Conservation (phyloP, 92 coral and sea anemone species). For the Actinostola sp. region DNA sequence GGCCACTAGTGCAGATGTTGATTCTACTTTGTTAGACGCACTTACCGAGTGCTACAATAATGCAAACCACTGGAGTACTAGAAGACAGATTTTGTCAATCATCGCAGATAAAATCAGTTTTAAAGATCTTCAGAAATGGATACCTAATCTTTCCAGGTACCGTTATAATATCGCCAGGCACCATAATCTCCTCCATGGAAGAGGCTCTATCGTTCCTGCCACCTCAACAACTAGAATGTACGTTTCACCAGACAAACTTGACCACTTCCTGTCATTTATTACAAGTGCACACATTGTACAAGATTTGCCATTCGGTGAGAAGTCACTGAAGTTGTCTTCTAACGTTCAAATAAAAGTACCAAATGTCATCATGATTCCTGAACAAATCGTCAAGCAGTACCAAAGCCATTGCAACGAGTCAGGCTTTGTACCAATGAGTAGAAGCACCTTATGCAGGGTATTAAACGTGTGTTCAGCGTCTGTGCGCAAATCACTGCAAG, state of each 20-base stretch:
- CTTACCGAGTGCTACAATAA: conserved; percentile 52
- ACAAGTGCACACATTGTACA: conserved; percentile 48
- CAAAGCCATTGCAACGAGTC: conserved; percentile 38
- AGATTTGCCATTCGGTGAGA: conserved; percentile 53
- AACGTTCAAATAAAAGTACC: conserved; percentile 47
- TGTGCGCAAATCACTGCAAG: conserved; percentile 52
- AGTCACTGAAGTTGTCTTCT: conserved; percentile 43
- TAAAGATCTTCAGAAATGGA: conserved; percentile 42
- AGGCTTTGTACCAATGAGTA: conserved; percentile 58
- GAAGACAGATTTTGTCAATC: conserved; percentile 59
- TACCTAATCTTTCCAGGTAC: conserved; percentile 54
- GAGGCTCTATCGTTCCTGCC: conserved; percentile 41
- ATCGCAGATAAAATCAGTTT: conserved; percentile 54
- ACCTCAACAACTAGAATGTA: conserved; percentile 39
- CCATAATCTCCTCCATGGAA: conserved; percentile 54
- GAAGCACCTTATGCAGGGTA: conserved; percentile 45
- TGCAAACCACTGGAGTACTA: conserved; percentile 58
- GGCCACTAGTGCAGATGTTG: conserved; percentile 22
- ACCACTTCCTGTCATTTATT: conserved; percentile 54
- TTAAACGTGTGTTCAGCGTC: conserved; percentile 54
- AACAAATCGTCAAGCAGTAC: conserved; percentile 48
- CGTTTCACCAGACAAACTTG: conserved; percentile 45
- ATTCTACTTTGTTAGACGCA: conserved; percentile 50
- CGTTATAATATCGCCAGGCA: conserved; percentile 57
- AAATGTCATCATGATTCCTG: conserved; percentile 55